phyloP scores from a whole-genome alignment of 1,140 invertebrate species.

The Meteorus sp. region DNA sequence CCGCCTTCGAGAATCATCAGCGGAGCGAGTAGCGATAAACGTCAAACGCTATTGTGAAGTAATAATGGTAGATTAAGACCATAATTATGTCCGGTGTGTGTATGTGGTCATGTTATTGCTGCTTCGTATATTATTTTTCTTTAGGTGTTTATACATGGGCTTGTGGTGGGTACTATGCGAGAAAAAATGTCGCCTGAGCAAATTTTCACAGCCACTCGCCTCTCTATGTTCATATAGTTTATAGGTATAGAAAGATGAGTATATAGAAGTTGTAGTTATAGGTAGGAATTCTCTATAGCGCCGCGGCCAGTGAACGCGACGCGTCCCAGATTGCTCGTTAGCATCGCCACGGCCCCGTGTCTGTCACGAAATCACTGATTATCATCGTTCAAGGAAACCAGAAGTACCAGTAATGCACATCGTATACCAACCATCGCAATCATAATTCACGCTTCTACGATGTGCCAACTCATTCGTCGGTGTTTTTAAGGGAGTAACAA shows the following conservation, averaged over 20 bases:
- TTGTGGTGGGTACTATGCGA: conserved; percentile 20
- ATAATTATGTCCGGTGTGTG: conserved; percentile 36
- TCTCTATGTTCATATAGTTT: too few relatives aligned
- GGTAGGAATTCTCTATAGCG: neutral
- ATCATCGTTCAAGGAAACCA: conserved; percentile 60
- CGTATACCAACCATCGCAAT: conserved; percentile 50
- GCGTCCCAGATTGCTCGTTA: conserved; percentile 60
- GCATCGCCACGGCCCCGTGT: conserved; percentile 59
- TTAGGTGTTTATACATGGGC: conserved; percentile 9
- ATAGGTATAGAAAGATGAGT: too few relatives aligned
- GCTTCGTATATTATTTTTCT: conserved; percentile 12
- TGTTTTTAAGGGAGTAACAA: too few relatives aligned
- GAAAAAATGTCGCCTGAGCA: conserved; percentile 31
- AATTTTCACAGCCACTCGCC: conserved; percentile 6
- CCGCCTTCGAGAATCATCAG: conserved; percentile 27
- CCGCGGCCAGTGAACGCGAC: conserved; percentile 37
- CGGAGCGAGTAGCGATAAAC: conserved; percentile 35
- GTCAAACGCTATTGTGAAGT: conserved; percentile 41
- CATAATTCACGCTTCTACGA: too few relatives aligned
- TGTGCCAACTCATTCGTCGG: too few relatives aligned
- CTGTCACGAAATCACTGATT: conserved; percentile 62
- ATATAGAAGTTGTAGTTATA: too few relatives aligned
- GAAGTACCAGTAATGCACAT: conserved; percentile 26
- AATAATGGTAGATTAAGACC: conserved; percentile 36
- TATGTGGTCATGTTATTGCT: conserved; percentile 7